These are phyloP conservation scores for Wiebesia pumilae DNA, from an alignment of 1,140 invertebrate genomes.

Conservation along the genomic window DNA sequence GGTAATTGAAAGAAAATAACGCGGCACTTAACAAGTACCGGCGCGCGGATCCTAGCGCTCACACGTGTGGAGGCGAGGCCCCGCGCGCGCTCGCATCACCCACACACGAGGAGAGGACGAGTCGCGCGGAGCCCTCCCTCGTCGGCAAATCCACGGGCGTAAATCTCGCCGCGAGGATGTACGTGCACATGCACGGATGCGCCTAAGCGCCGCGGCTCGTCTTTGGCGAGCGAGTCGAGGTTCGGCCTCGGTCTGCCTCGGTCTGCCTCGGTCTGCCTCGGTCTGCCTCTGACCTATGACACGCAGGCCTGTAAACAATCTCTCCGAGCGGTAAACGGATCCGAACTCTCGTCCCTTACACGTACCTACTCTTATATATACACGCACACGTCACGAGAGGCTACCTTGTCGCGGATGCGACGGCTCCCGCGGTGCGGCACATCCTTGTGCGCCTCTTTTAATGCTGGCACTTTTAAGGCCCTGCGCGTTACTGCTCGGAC, in stretches of 20 bases:
- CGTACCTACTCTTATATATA: background rate
- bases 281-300: conserved; percentile 41
- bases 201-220: background rate
- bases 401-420: conserved; percentile 30
- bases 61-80: conserved; percentile 4
- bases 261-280: too few species aligned
- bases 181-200: background rate
- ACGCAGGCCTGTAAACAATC: conserved; percentile 43
- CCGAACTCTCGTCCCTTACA: background rate
- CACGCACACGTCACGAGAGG: background rate
- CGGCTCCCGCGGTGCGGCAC: conserved; percentile 29
- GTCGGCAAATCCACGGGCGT: conserved; percentile 3
- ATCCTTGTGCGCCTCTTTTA: background rate
- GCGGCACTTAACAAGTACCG: conserved; percentile 45
- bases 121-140: too few species aligned
- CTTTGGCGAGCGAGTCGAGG: background rate
- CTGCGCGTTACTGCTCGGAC: too few species aligned
- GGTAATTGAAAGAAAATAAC: conserved; percentile 53
- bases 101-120: background rate
- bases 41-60: background rate
- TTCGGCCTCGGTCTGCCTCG: too few species aligned
- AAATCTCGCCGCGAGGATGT: background rate
- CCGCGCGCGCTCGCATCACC: background rate
- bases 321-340: conserved; percentile 30
- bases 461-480: background rate